phyloP scores from a whole-genome alignment of 2,113 vertebrate species.

The Aptenodytes forsteri region DNA sequence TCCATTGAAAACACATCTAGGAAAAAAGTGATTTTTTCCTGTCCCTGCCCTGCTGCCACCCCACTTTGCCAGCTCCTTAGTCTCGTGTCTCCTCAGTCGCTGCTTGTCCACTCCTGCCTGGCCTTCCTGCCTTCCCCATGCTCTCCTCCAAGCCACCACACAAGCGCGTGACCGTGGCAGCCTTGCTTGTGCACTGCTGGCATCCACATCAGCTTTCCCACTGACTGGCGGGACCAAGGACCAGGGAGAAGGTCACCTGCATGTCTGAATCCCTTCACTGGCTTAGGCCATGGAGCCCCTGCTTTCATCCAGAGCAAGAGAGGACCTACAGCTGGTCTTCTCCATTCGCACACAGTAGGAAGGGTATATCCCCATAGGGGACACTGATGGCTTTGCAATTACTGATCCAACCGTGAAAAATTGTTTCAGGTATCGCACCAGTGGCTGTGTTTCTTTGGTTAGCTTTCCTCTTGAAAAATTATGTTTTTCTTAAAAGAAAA shows the following conservation, averaged over 20 bases:
- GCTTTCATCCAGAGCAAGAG: not conserved
- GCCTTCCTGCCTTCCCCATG: not conserved
- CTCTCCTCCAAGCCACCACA: not conserved
- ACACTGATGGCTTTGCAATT: not conserved
- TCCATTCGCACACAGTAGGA: not conserved
- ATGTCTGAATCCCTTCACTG: not conserved
- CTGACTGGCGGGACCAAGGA: not conserved
- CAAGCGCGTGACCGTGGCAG: rapidly evolving
- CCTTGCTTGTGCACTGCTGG: not conserved
- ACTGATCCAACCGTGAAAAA: not conserved
- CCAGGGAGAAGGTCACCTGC: not conserved
- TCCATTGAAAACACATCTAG: not conserved
- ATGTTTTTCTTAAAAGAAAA: not conserved
- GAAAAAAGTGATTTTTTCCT: not conserved
- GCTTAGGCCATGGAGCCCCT: not conserved
- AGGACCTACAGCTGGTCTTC: not conserved
- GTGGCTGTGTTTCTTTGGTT: not conserved
- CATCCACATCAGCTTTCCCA: not conserved
- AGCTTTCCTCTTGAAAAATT: not conserved
- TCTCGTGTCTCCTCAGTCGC: not conserved
- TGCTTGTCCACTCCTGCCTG: not conserved
- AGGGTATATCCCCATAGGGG: not conserved
- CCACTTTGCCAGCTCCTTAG: not conserved
- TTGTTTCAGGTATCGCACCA: not conserved
- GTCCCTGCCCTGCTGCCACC: not conserved